Base-by-base conservation (phyloP, 2,888 invertebrate genomes). In the Ditylenchus weischeri region DNA sequence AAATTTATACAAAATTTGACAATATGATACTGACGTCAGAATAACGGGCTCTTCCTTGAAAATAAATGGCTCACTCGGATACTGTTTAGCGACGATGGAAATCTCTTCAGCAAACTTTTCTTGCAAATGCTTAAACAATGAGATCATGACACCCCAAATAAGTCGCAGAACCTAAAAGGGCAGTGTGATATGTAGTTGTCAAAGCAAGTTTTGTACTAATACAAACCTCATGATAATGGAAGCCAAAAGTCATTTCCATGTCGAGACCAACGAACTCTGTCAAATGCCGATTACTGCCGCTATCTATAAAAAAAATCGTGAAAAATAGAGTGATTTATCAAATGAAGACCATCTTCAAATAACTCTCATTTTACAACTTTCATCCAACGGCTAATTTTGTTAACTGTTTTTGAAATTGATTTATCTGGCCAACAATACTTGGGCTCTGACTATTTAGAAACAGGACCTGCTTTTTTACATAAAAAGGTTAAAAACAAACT, bases 241-340 rank as follows among this genome's bases (percentile, higher is more conserved):
- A 91, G 79, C 91, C 90, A 86, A 99, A 96, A 0, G 95, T 90
- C 96, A 99, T 98, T 87, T 98, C 98, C 79, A 99, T 87, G 86
- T 99, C 98, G 18, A 98, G 88, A 0, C 98, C 98, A 36, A 95
- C 92, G 86, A 98, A 98, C 87, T 98, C 98, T 0, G 96, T 96
- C 80, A 99, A 87, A 84, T 98, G 98, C 2, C 98, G 88, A 84
- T 98, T 95, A 69, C 98, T 98, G 86, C 99, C 99, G 5, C 96
- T 96, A 84, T 98, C 96, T 43, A 85, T 99, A 98, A 29, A 29
- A 29, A 29, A 29, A 29, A 5, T 29, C 5, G 5, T 5, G 5
- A 29, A 29, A 29, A 29, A 29, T 5, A 29, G 29, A 29, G 29
- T 5, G 29, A 29, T 29, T 29, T 29, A 29, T 29, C 29, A 29